Base-by-base conservation (phyloP, 2,797 vertebrate species). In the Melanotaenia nigrans region DNA sequence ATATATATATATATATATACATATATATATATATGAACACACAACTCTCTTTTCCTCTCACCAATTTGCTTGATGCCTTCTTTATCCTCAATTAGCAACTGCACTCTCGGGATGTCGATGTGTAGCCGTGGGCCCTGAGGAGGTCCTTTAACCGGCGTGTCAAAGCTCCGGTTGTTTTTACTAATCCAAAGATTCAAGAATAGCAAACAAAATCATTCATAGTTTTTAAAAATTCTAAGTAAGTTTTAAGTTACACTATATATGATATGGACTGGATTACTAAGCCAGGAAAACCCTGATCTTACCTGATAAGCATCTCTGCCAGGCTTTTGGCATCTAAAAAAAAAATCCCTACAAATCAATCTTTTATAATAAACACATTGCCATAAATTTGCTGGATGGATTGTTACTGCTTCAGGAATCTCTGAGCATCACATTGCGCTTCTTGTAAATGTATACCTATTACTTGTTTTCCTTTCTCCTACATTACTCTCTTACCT, bases 131-230 rank as follows among this genome's bases (percentile, higher is more conserved):
- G 98, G n/a, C 97, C 97, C 85, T 98, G 97, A 0, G 98, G 97
- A 16, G 97, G 97, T 0, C 98, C 97, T 91, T 99, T 99, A 89
- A 99, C 98, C 0, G 98, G 98, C 5, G 97, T 99, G 92, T 99
- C 97, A 74, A 99, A 99, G 90, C 97, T 99, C 85, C 98, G 95
- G 92, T 99, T 99, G 87, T 99, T 99, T 95, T 99, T 99, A 93
- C 97, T 99, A 92, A 85, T 90, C 92, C 83, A 90, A 63, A 77
- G 51, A 79, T 55, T 77, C 56, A 72, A 85, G 47, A 85, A 16
- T 10, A 60, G 61, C 65, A 82, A 33, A 82, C 59, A 82, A 10
- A 72, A 36, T 79, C 61, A 79, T 33, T 78, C 38, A 71, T 2
- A 1, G 14, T 42, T 81, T 77, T 71, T n/a, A 63, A 61, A 73